phyloP scores from a whole-genome alignment of 2,113 vertebrate species.

The Axis porcinus region DNA sequence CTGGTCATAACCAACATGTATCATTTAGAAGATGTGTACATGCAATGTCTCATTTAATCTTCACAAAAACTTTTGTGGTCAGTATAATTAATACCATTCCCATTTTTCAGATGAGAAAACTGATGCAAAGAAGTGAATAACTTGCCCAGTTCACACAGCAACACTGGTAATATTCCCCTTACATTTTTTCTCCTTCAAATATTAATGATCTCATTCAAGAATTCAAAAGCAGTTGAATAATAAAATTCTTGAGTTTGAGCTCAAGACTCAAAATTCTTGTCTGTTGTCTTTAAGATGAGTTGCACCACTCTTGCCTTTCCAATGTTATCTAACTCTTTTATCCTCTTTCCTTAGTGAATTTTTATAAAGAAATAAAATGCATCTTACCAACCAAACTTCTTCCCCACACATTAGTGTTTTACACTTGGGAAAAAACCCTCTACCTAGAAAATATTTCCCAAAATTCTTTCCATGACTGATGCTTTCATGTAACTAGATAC shows the following conservation, averaged over 20 bases:
- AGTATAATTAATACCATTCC: neutral
- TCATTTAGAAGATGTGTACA: neutral
- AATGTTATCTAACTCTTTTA: neutral
- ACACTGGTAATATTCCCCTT: neutral
- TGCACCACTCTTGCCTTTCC: neutral
- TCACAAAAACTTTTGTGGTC: neutral
- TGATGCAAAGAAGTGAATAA: slow-evolving; percentile 2
- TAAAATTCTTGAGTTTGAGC: neutral
- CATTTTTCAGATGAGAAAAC: neutral
- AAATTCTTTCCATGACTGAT: neutral
- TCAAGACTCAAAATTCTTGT: neutral
- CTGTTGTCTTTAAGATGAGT: neutral
- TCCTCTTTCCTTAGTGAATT: neutral
- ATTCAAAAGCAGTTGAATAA: neutral
- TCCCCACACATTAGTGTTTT: neutral
- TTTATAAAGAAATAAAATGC: neutral
- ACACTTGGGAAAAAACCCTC: neutral
- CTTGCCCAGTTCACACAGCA: neutral
- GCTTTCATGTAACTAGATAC: neutral
- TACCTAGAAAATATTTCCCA: neutral
- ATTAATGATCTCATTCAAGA: neutral
- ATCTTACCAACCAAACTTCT: neutral
- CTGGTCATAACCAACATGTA: neutral
- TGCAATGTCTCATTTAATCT: neutral
- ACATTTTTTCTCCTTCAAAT: neutral